phyloP scores from a whole-genome alignment of 1,140 invertebrate genomes.

The Hormaphis cornu region DNA sequence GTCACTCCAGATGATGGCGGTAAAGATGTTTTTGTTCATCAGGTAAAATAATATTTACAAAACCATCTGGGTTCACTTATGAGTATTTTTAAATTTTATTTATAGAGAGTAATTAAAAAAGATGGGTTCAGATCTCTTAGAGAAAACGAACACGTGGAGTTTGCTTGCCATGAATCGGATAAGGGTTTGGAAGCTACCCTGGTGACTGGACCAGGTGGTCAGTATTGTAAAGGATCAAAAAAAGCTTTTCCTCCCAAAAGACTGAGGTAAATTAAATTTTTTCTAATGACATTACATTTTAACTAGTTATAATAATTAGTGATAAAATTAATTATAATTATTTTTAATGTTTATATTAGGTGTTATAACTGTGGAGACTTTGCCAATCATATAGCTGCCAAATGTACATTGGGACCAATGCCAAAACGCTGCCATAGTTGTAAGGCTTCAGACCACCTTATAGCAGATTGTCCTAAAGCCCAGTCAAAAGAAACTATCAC shows the following conservation, averaged over 20 bases:
- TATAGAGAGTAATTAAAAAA: slow-evolving; percentile 81
- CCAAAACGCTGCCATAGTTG: slow-evolving; percentile 83
- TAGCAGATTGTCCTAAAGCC: slow-evolving; percentile 65
- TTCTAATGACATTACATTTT: neutral
- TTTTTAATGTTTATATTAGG: slow-evolving; percentile 45
- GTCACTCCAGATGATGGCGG: slow-evolving; percentile 77
- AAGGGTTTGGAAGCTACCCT: slow-evolving; percentile 76
- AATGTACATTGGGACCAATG: slow-evolving; percentile 72
- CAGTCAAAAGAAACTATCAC: neutral
- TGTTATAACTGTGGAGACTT: slow-evolving; percentile 89
- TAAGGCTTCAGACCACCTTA: slow-evolving; percentile 73
- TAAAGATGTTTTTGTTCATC: slow-evolving; percentile 84
- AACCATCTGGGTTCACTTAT: neutral
- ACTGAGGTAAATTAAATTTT: slow-evolving; percentile 53
- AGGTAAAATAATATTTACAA: slow-evolving; percentile 49
- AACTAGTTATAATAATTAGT: neutral
- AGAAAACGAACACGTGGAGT: slow-evolving; percentile 77
- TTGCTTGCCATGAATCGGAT: slow-evolving; percentile 70
- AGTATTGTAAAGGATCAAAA: slow-evolving; percentile 67
- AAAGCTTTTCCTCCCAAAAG: slow-evolving; percentile 66
- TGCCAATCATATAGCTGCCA: slow-evolving; percentile 79
- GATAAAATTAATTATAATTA: neutral
- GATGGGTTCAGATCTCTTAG: slow-evolving; percentile 73
- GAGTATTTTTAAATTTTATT: slow-evolving; percentile 36
- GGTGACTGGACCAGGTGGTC: slow-evolving; percentile 63